phyloP scores from a whole-genome alignment of 2,113 vertebrate species.

The Neogobius melanostomus region DNA sequence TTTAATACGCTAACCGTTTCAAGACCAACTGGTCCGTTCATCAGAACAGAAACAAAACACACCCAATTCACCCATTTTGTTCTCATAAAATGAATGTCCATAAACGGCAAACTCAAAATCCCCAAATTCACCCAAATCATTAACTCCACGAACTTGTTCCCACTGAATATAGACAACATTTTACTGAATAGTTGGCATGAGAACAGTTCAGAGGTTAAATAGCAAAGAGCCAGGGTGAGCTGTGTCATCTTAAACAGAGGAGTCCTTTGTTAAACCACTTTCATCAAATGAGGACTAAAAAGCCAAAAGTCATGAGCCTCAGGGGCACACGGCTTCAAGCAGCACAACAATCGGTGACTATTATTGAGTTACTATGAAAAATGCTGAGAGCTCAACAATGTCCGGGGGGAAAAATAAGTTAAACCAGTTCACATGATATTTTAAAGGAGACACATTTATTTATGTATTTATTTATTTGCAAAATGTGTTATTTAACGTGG shows the following conservation, averaged over 20 bases:
- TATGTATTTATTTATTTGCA: no score
- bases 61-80: no score
- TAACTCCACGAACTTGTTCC: neutral
- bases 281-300: conserved; percentile 27
- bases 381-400: no score
- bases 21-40: no score
- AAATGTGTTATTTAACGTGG: no score
- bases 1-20: no score
- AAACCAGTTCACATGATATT: neutral
- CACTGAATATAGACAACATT: neutral
- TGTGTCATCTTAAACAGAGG: neutral
- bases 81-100: no score
- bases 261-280: conserved; percentile 27
- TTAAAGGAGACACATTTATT: no score
- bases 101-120: no score
- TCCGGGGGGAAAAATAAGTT: neutral
- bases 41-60: no score
- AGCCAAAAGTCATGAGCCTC: conserved; percentile 48
- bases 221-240: neutral
- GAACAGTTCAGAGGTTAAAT: neutral
- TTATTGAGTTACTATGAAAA: neutral
- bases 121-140: no score
- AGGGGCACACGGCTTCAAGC: conserved; percentile 16
- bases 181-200: neutral
- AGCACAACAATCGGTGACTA: conserved; percentile 2